Evolutionary conservation across 2,797 vertebrate genomes (phyloP).

Genomic region (Podarcis siculus): DNA sequence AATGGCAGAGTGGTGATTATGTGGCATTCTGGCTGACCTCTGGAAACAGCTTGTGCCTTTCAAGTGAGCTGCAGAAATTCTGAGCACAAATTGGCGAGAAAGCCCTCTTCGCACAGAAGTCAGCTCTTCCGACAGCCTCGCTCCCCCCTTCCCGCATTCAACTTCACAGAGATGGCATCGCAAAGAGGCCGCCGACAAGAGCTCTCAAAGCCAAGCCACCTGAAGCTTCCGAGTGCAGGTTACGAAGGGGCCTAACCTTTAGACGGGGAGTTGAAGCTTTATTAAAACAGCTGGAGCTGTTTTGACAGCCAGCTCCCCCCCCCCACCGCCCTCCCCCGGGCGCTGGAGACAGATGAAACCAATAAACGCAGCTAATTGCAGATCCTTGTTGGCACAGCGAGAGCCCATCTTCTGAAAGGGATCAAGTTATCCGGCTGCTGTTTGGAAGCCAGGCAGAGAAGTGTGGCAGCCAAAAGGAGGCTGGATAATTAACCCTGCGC

Average conservation of each 20-base stretch:
- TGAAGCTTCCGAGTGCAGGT: constrained; percentile 30
- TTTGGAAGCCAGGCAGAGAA: constrained; percentile 4
- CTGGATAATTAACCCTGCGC: constrained; percentile 9
- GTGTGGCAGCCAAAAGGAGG: background rate
- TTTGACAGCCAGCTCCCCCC: constrained; percentile 20
- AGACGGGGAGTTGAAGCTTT: constrained; percentile 55
- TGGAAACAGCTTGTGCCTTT: background rate
- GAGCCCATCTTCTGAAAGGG: constrained; percentile 31
- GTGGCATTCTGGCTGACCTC: background rate
- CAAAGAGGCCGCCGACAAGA: constrained; percentile 33
- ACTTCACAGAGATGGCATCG: background rate
- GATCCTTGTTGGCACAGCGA: constrained; percentile 48
- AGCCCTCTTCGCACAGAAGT: background rate
- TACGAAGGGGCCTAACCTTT: constrained; percentile 57
- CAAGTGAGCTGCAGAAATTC: background rate
- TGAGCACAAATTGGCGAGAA: background rate
- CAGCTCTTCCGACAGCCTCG: background rate
- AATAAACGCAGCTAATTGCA: constrained; percentile 60
- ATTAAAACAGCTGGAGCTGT: constrained; percentile 67
- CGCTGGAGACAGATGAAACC: constrained; percentile 42
- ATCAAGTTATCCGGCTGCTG: constrained; percentile 48
- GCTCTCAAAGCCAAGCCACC: constrained; percentile 51
- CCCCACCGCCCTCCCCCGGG: constrained; percentile 30
- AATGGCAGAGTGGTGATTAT: too few relatives aligned
- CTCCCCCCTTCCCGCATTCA: background rate